These are phyloP conservation scores for Chaetorhynchus papuensis DNA, from an alignment of 2,113 vertebrate species.

Conservation along the genomic window DNA sequence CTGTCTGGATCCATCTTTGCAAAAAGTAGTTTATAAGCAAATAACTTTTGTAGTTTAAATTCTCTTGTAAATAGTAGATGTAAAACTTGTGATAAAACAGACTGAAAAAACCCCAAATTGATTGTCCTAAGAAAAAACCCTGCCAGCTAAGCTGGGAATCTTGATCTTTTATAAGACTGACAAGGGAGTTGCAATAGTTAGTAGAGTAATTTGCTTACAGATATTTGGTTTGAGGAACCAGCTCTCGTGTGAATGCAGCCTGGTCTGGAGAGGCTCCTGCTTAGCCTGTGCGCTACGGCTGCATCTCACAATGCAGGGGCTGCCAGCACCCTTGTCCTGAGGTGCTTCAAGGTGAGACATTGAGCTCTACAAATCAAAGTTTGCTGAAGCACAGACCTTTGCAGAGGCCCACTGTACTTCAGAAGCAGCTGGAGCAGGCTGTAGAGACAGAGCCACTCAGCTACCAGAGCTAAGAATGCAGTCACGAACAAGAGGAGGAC, in stretches of 20 bases:
- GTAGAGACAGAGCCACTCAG: not conserved
- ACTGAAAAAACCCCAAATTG: not conserved
- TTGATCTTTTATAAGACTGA: not conserved
- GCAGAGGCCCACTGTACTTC: not conserved
- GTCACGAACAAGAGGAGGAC: fast-evolving
- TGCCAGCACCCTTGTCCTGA: not conserved
- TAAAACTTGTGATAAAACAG: not conserved
- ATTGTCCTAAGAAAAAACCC: not conserved
- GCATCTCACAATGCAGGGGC: not conserved
- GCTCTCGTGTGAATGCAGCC: fast-evolving
- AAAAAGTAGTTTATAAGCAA: not conserved
- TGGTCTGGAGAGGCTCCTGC: not conserved
- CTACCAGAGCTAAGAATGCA: not conserved
- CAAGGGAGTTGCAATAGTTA: not conserved
- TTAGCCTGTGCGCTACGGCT: fast-evolving
- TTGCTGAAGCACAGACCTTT: not conserved
- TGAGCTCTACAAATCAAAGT: not conserved
- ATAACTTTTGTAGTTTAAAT: not conserved
- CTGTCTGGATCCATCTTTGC: not conserved
- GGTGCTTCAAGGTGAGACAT: not conserved
- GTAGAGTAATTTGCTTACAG: not conserved
- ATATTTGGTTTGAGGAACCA: not conserved
- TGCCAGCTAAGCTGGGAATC: not conserved
- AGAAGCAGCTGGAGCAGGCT: not conserved
- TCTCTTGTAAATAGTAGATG: not conserved